Conservation (phyloP, 2,113 vertebrate genomes). For the Zapornia atra region DNA sequence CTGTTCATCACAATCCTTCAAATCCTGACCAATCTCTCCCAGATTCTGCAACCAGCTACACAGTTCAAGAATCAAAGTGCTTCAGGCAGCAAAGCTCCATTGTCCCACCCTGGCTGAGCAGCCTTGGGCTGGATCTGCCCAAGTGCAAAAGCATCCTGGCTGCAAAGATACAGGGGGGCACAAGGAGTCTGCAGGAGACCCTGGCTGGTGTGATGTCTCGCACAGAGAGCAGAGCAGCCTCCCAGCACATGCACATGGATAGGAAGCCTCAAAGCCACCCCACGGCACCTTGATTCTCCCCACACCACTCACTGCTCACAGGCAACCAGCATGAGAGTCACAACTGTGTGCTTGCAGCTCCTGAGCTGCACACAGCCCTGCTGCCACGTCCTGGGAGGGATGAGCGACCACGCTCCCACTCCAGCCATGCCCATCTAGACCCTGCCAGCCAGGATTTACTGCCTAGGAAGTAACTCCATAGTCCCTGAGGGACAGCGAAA, state of each 20-base stretch:
- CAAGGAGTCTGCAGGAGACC: background rate
- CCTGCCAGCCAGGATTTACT: background rate
- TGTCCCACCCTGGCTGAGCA: background rate
- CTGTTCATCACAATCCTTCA: background rate
- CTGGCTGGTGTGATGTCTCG: background rate
- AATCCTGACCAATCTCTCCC: background rate
- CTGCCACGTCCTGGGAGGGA: fast-evolving
- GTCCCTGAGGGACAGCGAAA: background rate
- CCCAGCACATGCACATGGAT: background rate
- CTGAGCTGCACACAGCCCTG: fast-evolving
- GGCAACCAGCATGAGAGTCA: background rate
- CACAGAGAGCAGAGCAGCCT: background rate
- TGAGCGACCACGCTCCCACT: fast-evolving
- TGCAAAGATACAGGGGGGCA: background rate
- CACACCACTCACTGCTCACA: background rate
- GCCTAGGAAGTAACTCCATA: background rate
- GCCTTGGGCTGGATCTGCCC: background rate
- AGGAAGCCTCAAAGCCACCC: background rate
- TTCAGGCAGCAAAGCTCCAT: background rate
- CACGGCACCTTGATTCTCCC: fast-evolving
- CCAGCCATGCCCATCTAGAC: background rate
- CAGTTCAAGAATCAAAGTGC: background rate
- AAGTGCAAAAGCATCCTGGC: background rate
- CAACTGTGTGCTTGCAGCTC: background rate
- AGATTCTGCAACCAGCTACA: background rate